Evolutionary conservation across 2,888 invertebrate species (phyloP).

Genomic region (Spodoptera exigua): DNA sequence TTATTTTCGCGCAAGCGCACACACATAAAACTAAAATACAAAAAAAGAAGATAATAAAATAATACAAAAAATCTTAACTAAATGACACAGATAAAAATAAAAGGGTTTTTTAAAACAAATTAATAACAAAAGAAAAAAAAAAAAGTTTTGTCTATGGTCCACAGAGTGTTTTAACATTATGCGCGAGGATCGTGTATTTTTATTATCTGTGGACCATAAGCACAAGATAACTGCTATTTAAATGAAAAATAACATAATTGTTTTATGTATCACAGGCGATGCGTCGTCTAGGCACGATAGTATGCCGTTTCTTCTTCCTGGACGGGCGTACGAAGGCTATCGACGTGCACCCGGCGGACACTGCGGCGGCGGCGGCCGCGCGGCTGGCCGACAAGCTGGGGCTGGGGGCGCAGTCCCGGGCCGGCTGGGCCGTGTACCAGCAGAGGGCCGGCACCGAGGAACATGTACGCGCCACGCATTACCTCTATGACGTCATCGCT

Average conservation of each 20-base stretch:
- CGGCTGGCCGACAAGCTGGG: conserved; percentile 96
- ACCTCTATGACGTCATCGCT: conserved; percentile 97
- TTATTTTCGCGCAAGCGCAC: too few relatives aligned
- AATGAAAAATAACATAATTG: neutral
- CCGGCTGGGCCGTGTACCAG: conserved; percentile 98
- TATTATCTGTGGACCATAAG: too few relatives aligned
- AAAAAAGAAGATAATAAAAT: too few relatives aligned
- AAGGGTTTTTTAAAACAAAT: too few relatives aligned
- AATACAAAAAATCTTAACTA: too few relatives aligned
- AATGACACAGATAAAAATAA: too few relatives aligned
- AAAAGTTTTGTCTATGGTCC: too few relatives aligned
- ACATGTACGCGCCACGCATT: conserved; percentile 97
- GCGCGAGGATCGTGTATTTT: too few relatives aligned
- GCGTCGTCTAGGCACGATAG: conserved; percentile 96
- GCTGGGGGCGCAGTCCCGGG: conserved; percentile 91
- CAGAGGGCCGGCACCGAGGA: conserved; percentile 96
- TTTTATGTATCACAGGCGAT: conserved; percentile 91
- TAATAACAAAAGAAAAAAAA: too few relatives aligned
- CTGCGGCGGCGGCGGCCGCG: conserved; percentile 96
- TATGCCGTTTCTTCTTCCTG: conserved; percentile 97
- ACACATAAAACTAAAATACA: too few relatives aligned
- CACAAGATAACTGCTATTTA: too few relatives aligned
- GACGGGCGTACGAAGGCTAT: conserved; percentile 98
- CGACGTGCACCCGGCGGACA: conserved; percentile 98
- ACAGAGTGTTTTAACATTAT: too few relatives aligned